These are phyloP conservation scores for Synaphobranchus kaupii DNA, from an alignment of 2,797 vertebrate species.

Conservation along the genomic window DNA sequence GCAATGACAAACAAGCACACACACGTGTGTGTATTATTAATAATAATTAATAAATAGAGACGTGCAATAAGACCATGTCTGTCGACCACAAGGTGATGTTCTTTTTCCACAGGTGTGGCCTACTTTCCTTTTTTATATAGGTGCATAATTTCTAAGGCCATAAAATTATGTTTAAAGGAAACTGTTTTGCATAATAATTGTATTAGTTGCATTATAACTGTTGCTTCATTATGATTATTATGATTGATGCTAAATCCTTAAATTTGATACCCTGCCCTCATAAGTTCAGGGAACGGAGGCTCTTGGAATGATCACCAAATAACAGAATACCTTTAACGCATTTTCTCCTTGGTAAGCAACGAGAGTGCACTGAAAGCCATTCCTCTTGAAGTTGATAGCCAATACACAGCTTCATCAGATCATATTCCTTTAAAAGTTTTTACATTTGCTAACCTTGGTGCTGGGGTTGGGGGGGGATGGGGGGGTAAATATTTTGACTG, in stretches of 20 bases:
- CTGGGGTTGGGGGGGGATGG: neutral
- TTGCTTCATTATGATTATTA: neutral
- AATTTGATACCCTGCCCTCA: neutral
- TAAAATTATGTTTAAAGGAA: too few relatives aligned
- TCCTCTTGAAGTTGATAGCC: neutral
- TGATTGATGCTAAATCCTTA: neutral
- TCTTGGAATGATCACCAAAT: neutral
- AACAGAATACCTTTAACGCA: neutral
- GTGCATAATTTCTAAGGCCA: neutral
- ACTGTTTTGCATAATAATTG: too few relatives aligned
- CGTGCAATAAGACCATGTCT: too few relatives aligned
- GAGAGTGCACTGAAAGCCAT: neutral
- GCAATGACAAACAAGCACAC: too few relatives aligned
- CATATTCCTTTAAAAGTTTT: neutral
- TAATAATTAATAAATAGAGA: too few relatives aligned
- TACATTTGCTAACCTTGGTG: neutral
- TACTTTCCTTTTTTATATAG: neutral
- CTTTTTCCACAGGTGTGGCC: neutral
- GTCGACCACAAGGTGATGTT: too few relatives aligned
- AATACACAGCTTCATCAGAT: neutral
- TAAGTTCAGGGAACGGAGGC: neutral
- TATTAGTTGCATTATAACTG: too few relatives aligned
- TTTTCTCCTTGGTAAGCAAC: neutral
- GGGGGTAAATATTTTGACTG: neutral
- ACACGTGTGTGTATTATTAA: too few relatives aligned